Percentiles rank a stretch among this genome's conserved stretches.
Conservation (phyloP, 2,888 invertebrate species). For the Anticlea derivata region DNA sequence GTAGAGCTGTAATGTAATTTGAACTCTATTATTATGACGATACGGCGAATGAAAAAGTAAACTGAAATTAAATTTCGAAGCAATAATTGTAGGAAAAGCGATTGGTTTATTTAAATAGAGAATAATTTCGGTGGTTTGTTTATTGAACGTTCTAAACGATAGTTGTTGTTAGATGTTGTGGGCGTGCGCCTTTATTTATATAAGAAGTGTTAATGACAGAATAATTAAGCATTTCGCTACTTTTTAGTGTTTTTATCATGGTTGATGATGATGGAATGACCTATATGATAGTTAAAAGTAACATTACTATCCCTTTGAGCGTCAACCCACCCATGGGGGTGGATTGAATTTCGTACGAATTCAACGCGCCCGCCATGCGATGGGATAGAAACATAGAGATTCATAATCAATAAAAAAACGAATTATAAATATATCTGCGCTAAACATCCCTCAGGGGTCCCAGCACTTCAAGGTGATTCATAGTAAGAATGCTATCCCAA, state of each 20-base stretch:
- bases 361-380: no score
- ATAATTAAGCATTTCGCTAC: conserved; percentile 39
- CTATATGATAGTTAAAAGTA: no score
- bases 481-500: no score
- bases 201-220: conserved; percentile 56
- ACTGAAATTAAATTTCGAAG: conserved; percentile 34
- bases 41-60: conserved; percentile 1
- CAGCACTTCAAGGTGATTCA: no score
- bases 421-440: no score
- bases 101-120: conserved; percentile 51
- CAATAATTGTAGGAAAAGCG: conserved; percentile 51
- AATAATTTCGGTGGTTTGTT: conserved; percentile 48
- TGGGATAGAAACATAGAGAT: no score
- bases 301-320: no score
- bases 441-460: no score
- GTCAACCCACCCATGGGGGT: no score
- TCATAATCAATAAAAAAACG: no score
- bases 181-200: conserved; percentile 52
- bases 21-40: conserved; percentile 16
- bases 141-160: conserved; percentile 57
- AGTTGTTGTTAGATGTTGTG: conserved; percentile 56
- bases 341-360: no score
- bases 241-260: conserved; percentile 3
- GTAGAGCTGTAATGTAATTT: conserved; percentile 22
- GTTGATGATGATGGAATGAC: neutral